Conservation (phyloP, 2,888 invertebrate species). For the Volucella bombylans region DNA sequence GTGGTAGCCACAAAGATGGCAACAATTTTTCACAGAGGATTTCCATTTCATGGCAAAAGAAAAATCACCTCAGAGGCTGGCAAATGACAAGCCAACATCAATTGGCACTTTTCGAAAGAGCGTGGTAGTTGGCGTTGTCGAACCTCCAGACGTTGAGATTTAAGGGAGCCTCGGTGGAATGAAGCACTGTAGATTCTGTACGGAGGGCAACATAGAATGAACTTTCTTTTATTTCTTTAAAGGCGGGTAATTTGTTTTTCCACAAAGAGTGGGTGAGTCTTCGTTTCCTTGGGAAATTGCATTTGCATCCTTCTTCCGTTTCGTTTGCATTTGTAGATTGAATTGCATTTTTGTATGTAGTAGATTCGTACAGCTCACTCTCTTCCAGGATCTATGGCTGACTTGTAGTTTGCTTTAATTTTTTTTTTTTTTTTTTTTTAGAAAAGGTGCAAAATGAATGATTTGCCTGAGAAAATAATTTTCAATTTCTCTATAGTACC, state of each 20-base stretch:
- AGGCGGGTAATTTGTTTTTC: slow-evolving; percentile 66
- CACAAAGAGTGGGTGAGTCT: slow-evolving; percentile 10
- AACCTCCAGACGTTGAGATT: slow-evolving; percentile 16
- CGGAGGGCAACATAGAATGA: neutral
- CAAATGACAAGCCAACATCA: slow-evolving; percentile 69
- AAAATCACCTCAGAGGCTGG: slow-evolving; percentile 62
- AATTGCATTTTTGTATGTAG: slow-evolving; percentile 45
- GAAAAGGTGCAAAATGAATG: slow-evolving; percentile 51
- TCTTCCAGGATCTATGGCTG: too few species aligned
- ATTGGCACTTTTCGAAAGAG: slow-evolving; percentile 54
- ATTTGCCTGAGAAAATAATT: slow-evolving; percentile 51
- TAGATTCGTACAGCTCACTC: too few species aligned
- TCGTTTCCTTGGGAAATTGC: slow-evolving; percentile 53
- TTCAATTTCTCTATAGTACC: slow-evolving; percentile 37
- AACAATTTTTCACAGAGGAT: slow-evolving; percentile 56
- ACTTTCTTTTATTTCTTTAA: slow-evolving; percentile 15
- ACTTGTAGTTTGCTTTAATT: neutral
- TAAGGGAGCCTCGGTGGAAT: slow-evolving; percentile 18
- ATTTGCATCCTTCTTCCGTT: slow-evolving; percentile 67
- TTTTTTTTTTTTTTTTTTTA: slow-evolving; percentile 45
- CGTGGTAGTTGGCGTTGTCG: neutral
- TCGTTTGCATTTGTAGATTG: slow-evolving; percentile 65
- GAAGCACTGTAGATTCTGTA: neutral
- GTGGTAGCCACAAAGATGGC: slow-evolving; percentile 43
- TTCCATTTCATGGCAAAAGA: slow-evolving; percentile 61